Base-by-base conservation (phyloP, 2,888 invertebrate species). In the Cheilosia pagana region DNA sequence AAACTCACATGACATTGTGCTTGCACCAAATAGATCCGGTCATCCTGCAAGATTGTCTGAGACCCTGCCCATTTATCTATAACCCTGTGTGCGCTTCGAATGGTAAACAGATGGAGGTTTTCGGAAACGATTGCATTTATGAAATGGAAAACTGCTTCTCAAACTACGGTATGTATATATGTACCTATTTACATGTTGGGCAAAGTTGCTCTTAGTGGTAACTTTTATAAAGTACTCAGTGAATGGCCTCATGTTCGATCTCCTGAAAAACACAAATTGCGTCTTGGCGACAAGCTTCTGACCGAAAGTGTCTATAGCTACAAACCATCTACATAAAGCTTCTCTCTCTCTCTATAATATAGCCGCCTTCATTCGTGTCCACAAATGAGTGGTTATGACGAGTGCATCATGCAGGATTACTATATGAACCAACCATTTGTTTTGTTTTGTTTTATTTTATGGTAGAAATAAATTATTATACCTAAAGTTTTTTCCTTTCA, bases 71-170 rank as follows among this genome's bases (percentile, higher is more conserved):
- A 28, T 87, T 88, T 75, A 88, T 87, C 81, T 89, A 89, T 79
- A 86, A 87, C 60, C 89, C 88, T 14, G 76, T 89, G 39, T 89
- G 89, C 76, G 89, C 88, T 31, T 81, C 87, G 4, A 87, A 88
- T 83, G 88, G 87, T 0, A 53, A 85, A 23, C 43, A 52, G n/a
- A 85, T 45, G 7, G 86, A 88, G 50, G 81, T 88, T 60, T 89
- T 89, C 75, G 88, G 87, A 67, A 89, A 88, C 65, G 79, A 81
- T 35, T 89, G 89, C 76, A 86, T 87, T 81, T 87, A 87, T 82
- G 87, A 87, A 25, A 87, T 89, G 74, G 88, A 89, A 86, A 89
- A 88, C 43, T 89, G 89, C 60, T 87, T 89, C 71, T 76, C 85
- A 53, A 87, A 87, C 79, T 76, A 87, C 43, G 85, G 88, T 88